These are phyloP conservation scores for Acanthornis magna DNA, from an alignment of 2,797 vertebrate genomes.

Conservation along the genomic window DNA sequence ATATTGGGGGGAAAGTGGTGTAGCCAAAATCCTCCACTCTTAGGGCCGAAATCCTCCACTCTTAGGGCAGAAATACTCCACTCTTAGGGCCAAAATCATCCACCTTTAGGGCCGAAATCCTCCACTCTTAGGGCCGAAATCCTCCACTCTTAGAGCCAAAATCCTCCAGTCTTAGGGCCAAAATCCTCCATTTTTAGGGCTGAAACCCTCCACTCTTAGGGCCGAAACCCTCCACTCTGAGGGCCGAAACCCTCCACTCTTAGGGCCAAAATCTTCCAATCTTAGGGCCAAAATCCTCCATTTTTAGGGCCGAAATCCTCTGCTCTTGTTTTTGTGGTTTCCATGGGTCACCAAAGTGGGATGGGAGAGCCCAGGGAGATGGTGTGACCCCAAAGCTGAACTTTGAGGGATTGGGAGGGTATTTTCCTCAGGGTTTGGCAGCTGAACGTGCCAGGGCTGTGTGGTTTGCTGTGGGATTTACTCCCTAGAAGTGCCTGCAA, in stretches of 20 bases:
- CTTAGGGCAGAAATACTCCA: no score
- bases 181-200: no score
- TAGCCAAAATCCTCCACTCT: background rate
- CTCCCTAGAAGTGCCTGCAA: background rate
- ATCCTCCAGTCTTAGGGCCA: no score
- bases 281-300: no score
- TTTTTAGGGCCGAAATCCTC: background rate
- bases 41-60: no score
- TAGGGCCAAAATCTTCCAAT: background rate
- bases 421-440: background rate
- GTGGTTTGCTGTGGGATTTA: background rate
- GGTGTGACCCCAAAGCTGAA: background rate
- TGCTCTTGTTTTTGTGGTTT: background rate
- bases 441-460: rapidly evolving
- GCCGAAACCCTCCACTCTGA: no score
- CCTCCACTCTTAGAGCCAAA: no score
- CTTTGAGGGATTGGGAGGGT: background rate
- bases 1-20: background rate
- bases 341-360: background rate
- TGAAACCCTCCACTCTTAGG: no score
- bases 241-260: no score
- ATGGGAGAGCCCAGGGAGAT: background rate
- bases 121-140: no score
- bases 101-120: no score
- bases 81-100: no score